Base-by-base conservation (phyloP, 2,797 vertebrate genomes). In the Synanceia verrucosa region DNA sequence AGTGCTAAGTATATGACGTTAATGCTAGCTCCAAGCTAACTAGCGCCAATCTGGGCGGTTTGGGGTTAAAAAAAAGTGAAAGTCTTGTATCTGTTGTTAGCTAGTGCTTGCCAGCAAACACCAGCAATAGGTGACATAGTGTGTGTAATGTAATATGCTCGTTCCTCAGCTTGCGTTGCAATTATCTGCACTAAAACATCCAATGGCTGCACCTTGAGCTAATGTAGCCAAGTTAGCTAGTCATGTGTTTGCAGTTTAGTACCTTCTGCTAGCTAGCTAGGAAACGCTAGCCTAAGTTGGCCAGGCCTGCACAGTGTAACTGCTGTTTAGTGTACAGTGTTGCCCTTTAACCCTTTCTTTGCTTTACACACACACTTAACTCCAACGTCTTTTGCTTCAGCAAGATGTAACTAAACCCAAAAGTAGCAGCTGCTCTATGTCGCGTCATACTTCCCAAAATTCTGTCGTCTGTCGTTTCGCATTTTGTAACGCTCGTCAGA, bases 221-320 rank as follows among this genome's bases (percentile, higher is more conserved):
- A 93, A 89, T 79, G 82, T 90, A 88, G 88, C 90, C 70, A 69
- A 76, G 82, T 87, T 93, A 92, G 91, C 92, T 80, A 73, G 78
- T 88, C 84, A 79, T 91, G 86, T 91, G 86, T 85, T 64, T 76
- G 70, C 86, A 91, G 86, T 82, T 89, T 86, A 24, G 59, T 82
- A 85, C 71, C 84, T 88, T 76, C 61, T 63, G 89, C 87, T 91
- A 91, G 85, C 90, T 78, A 60, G 89, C 90, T 90, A 87, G 86
- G 81, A 91, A 41, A 41, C 18, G 39, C n/a, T 41, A 90, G 90
- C 90, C 66, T 37, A 89, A 88, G 91, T 93, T 89, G 81, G 52
- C 62, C 81, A 65, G 88, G 87, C 89, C 92, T 92, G 84, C 85
- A 85, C 74, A 63, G 66, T 90, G 76, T 85, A 83, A 65, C 59